Conservation (phyloP, 2,888 invertebrate species). For the Amiota minor region DNA sequence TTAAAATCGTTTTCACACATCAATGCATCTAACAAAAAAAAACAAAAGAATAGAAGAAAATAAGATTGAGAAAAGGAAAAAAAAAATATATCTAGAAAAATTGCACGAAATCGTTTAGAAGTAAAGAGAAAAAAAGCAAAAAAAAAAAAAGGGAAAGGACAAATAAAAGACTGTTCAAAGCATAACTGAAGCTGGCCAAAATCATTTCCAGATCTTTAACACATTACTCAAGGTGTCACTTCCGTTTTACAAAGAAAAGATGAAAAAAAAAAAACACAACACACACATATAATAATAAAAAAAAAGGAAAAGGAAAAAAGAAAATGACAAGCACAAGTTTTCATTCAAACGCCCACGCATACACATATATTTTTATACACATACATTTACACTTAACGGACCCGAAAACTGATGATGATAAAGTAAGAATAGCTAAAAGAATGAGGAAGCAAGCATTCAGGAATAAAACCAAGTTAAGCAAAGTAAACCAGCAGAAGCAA, state of each 20-base stretch:
- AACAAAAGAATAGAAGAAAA: no score
- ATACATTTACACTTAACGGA: conserved; percentile 18
- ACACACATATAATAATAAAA: neutral
- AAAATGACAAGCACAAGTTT: conserved; percentile 8
- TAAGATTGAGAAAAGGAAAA: neutral
- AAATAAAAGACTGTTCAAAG: neutral
- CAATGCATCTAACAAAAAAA: conserved; percentile 1
- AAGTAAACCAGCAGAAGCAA: conserved; percentile 36
- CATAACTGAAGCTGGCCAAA: conserved; percentile 40
- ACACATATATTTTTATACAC: neutral
- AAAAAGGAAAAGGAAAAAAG: neutral
- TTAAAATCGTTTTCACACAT: conserved; percentile 14
- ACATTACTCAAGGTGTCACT: conserved; percentile 55
- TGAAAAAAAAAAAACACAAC: conserved; percentile 21
- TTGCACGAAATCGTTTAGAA: no score
- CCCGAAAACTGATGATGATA: conserved; percentile 33
- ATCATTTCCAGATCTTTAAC: conserved; percentile 35
- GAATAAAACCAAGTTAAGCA: conserved; percentile 37
- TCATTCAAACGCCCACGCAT: conserved; percentile 1
- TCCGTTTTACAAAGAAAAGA: conserved; percentile 32
- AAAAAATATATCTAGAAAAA: neutral
- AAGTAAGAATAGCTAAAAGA: conserved; percentile 33
- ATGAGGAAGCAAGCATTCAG: conserved; percentile 27
- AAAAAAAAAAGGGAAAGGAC: neutral
- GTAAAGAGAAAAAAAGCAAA: neutral